Evolutionary conservation across 2,888 invertebrate genomes (phyloP), one percentile per base, ranked within the genome.

Genomic region (Drosophila borealis): DNA sequence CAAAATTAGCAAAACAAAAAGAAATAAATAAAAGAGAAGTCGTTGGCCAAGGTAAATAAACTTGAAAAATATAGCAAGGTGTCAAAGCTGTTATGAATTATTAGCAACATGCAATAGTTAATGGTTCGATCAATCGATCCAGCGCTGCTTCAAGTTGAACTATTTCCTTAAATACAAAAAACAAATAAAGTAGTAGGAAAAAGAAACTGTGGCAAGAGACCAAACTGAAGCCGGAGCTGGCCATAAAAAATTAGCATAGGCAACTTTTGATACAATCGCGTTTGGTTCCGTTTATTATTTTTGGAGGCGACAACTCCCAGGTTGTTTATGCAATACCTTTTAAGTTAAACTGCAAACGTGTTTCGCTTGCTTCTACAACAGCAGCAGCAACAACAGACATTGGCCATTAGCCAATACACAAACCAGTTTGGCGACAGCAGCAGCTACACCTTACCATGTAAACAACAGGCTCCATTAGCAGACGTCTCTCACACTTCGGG

Each of bases 261-360:
- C 64, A 70, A 56, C 54, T 77, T 66, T 72, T 56, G 34, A 42
- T 63, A 49, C 34, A 42, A 68, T 49, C 59, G 61, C 62, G 57
- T 53, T 77, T 63, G 70, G 87, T 87, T 84, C 81, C 83, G 88
- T 80, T 77, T 68, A 55, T 70, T 74, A 59, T 85, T 76, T 77
- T 77, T 77, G 63, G 71, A 54, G 55, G 63, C 39, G 59, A 50
- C 82, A 69, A 66, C 70, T 62, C 21, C 51, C 19, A n/a, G 36
- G 55, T 69, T 76, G 69, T 82, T 82, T 83, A 83, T 83, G 82
- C 87, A 83, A 83, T 81, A 80, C 65, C 50, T 61, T 77, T 82
- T 67, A 86, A 68, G 76, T 42, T 82, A 61, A 82, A 57, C 55
- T 78, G 70, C 66, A 86, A 82, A 82, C 82, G 71, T 54, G 76